Evolutionary conservation across 2,888 invertebrate species (phyloP).

Genomic region (Oscheius sp.): DNA sequence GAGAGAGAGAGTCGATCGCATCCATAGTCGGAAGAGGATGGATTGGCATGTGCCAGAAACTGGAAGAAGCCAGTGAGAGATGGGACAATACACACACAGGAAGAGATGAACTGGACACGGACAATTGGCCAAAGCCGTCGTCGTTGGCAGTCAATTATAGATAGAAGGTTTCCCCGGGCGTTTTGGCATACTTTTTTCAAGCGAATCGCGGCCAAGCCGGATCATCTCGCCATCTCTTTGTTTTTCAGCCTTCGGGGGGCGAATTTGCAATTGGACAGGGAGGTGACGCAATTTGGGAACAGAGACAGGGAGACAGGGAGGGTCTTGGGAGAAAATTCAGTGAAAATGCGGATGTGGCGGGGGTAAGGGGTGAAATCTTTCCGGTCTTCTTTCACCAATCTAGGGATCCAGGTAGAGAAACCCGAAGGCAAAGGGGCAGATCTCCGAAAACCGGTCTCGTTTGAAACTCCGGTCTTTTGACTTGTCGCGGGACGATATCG

Average conservation of each 20-base stretch:
- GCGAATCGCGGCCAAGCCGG: conserved; percentile 24
- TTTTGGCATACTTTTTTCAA: conserved; percentile 12
- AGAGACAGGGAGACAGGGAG: conserved; percentile 1
- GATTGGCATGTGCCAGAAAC: too few species aligned
- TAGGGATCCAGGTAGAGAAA: background rate
- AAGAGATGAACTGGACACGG: too few species aligned
- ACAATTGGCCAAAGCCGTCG: too few species aligned
- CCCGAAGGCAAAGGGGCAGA: conserved; percentile 11
- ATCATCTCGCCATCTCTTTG: conserved; percentile 11
- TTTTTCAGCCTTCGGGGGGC: background rate
- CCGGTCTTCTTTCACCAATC: background rate
- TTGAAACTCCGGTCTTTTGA: conserved; percentile 16
- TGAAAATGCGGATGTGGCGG: conserved; percentile 16
- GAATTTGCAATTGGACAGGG: background rate
- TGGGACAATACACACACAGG: too few species aligned
- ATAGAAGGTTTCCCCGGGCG: too few species aligned
- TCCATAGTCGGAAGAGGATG: too few species aligned
- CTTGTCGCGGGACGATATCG: conserved; percentile 16
- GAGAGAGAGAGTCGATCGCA: too few species aligned
- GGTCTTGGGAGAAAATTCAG: background rate
- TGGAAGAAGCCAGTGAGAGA: too few species aligned
- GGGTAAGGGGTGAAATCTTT: background rate
- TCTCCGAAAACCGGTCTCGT: conserved; percentile 9
- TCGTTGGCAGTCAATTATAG: too few species aligned
- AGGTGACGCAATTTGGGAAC: background rate